Percentiles rank a stretch among this genome's conserved stretches.
Evolutionary conservation across 1,140 invertebrate species (phyloP).

Genomic region (Scaptomyza pallida): DNA sequence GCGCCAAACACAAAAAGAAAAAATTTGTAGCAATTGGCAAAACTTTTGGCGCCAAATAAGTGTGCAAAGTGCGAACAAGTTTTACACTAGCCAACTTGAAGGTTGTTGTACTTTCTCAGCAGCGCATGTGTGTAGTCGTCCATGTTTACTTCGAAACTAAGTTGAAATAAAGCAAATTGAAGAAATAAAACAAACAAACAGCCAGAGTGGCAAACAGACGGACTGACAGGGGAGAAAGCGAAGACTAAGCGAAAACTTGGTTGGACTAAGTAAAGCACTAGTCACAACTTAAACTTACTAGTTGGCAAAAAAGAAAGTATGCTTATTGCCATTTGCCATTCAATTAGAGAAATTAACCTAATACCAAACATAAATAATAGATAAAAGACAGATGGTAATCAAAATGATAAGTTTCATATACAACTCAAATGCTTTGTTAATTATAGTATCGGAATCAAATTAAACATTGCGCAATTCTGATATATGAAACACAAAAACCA

Average conservation of each 20-base stretch:
- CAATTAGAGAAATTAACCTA: conserved; percentile 38
- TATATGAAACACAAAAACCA: too few species aligned
- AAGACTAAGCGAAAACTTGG: conserved; percentile 25
- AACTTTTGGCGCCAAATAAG: conserved; percentile 73
- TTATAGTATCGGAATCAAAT: too few species aligned
- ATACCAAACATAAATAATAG: conserved; percentile 37
- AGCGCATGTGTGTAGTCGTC: conserved; percentile 34
- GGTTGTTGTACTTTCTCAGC: conserved; percentile 34
- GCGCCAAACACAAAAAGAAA: conserved; percentile 30
- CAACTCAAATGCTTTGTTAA: too few species aligned
- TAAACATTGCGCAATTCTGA: too few species aligned
- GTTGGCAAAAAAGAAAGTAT: conserved; percentile 25
- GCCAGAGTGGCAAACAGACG: conserved; percentile 12
- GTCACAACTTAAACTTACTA: conserved; percentile 33
- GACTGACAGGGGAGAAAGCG: not conserved
- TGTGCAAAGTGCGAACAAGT: conserved; percentile 44
- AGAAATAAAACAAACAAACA: conserved; percentile 62
- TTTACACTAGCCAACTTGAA: conserved; percentile 24
- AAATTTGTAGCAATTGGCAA: conserved; percentile 60
- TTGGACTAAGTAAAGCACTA: conserved; percentile 9
- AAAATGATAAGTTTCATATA: too few species aligned
- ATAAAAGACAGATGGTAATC: not conserved
- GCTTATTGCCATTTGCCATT: conserved; percentile 51
- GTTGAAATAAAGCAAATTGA: conserved; percentile 48
- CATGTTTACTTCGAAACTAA: conserved; percentile 66